Evolutionary conservation across 2,888 invertebrate species (phyloP).

Genomic region (Epinotia demarniana): DNA sequence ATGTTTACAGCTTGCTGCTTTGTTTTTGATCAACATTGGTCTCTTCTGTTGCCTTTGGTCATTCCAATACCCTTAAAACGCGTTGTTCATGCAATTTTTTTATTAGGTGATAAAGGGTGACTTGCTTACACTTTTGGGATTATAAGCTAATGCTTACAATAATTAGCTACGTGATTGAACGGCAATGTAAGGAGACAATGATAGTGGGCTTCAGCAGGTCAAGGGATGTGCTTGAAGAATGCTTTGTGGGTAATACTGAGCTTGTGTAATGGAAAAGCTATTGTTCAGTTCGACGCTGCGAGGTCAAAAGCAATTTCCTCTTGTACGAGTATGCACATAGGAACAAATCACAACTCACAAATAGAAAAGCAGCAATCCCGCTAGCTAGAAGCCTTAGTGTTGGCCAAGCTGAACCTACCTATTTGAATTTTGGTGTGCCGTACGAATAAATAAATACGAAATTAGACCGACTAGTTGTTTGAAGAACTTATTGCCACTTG

Average conservation of each 20-base stretch:
- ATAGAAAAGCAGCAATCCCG: not conserved
- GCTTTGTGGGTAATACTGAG: not conserved
- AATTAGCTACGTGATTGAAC: not conserved
- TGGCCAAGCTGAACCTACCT: too few relatives aligned
- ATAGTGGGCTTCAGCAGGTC: not conserved
- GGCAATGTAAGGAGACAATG: not conserved
- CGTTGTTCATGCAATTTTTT: too few relatives aligned
- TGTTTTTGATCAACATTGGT: not conserved
- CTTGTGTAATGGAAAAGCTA: slow-evolving; percentile 8
- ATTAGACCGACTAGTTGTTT: too few relatives aligned
- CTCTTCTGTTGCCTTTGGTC: not conserved
- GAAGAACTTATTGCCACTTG: too few relatives aligned
- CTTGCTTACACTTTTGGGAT: not conserved
- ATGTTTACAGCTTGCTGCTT: not conserved
- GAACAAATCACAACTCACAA: not conserved
- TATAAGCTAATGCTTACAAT: not conserved
- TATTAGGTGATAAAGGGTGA: too few relatives aligned
- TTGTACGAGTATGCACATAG: not conserved
- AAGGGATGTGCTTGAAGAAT: not conserved
- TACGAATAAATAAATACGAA: too few relatives aligned
- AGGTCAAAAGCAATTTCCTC: slow-evolving; percentile 15
- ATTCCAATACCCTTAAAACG: not conserved
- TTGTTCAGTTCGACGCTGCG: not conserved
- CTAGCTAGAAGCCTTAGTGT: not conserved
- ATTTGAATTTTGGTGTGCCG: too few relatives aligned